These are phyloP conservation scores for Brachyptera putata DNA, from an alignment of 2,888 invertebrate genomes.

Conservation along the genomic window DNA sequence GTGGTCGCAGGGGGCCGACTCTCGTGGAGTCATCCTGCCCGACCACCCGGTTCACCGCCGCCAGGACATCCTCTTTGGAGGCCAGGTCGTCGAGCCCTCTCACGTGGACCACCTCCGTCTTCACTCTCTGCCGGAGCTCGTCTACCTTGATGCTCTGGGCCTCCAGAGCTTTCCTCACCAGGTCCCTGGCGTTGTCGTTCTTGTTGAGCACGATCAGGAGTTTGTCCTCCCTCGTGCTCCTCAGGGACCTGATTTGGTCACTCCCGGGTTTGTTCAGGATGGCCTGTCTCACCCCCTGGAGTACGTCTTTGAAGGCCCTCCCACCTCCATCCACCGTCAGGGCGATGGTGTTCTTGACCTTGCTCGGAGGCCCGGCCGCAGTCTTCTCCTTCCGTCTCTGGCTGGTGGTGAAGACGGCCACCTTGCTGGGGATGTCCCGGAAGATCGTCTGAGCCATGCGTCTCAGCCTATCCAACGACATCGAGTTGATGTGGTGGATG, in stretches of 20 bases:
- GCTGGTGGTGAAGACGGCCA: no score
- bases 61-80: neutral
- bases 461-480: no score
- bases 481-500: no score
- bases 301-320: neutral
- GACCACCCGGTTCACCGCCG: neutral
- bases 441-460: no score
- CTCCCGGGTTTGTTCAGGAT: neutral
- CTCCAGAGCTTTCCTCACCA: neutral
- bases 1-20: neutral
- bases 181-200: neutral
- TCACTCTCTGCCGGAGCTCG: neutral
- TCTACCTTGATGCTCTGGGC: neutral
- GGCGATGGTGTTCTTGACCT: neutral
- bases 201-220: neutral
- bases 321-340: neutral
- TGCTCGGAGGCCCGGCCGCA: neutral
- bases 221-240: neutral
- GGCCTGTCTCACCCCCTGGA: neutral
- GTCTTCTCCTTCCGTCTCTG: no score
- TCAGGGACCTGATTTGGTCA: neutral
- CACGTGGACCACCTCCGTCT: neutral
- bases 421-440: no score
- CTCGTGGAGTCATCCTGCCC: neutral
- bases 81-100: neutral